Conservation (phyloP, 1,140 invertebrate species). For the Musca domestica region DNA sequence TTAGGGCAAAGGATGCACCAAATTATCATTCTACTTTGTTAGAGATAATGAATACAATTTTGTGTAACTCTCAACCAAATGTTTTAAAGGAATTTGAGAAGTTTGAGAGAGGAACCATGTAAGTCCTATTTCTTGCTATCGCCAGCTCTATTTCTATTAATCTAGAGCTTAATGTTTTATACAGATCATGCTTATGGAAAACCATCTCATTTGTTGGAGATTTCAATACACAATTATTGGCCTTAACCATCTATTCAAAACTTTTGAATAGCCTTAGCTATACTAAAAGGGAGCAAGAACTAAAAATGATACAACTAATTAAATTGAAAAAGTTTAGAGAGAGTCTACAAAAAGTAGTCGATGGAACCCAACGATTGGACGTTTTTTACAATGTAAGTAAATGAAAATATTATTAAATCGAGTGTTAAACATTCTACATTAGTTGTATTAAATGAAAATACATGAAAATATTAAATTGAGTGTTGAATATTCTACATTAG, state of each 20-base stretch:
- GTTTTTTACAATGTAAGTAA: conserved; percentile 7
- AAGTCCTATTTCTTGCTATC: not conserved
- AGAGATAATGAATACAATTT: not conserved
- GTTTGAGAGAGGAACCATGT: conserved; percentile 11
- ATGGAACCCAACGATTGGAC: not conserved
- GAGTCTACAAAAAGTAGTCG: not conserved
- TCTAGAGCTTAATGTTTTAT: no score
- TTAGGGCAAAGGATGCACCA: not conserved
- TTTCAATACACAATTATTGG: conserved; percentile 15
- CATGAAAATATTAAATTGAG: not conserved
- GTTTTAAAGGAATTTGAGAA: not conserved
- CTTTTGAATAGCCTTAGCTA: not conserved
- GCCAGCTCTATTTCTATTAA: no score
- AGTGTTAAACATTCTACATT: no score
- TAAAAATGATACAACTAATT: not conserved
- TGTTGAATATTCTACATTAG: no score
- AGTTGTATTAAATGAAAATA: no score
- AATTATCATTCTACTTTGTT: conserved; percentile 4
- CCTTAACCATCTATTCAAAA: not conserved
- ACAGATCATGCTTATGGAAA: conserved; percentile 9
- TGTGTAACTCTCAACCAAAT: not conserved
- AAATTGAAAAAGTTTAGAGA: conserved; percentile 4
- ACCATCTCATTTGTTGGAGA: not conserved
- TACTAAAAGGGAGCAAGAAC: not conserved
- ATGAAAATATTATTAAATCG: not conserved